Percentiles rank a stretch among this genome's conserved stretches.
Conservation (phyloP, 92 coral and sea anemone species). For the Heteractis magnifica region DNA sequence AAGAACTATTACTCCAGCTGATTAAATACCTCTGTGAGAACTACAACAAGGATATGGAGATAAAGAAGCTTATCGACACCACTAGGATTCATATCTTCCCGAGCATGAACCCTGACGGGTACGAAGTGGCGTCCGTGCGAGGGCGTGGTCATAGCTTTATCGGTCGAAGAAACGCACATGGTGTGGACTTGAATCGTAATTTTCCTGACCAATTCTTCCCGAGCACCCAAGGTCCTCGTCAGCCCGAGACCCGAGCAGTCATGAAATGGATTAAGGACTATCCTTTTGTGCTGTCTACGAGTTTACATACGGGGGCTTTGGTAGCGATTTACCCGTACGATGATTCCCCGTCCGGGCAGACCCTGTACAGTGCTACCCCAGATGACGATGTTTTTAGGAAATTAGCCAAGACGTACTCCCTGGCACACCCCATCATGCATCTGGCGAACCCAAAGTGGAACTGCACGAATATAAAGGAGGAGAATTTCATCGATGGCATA, state of each 20-base stretch:
- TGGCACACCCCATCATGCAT: conserved; percentile 94
- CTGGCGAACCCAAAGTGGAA: conserved; percentile 95
- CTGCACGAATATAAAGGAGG: conserved; percentile 69
- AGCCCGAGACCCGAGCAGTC: conserved; percentile 82
- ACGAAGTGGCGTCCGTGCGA: conserved; percentile 79
- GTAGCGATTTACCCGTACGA: conserved; percentile 97
- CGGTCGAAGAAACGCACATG: conserved; percentile 84
- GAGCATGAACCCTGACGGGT: conserved; percentile 96
- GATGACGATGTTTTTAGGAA: conserved; percentile 97
- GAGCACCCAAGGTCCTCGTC: conserved; percentile 84
- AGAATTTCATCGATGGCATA: conserved; percentile 93
- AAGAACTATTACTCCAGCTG: conserved; percentile 77
- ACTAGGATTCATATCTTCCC: conserved; percentile 91
- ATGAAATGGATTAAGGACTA: conserved; percentile 81
- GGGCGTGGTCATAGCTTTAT: conserved; percentile 58
- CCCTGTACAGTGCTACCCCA: conserved; percentile 96
- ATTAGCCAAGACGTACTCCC: conserved; percentile 86
- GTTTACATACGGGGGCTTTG: conserved; percentile 91
- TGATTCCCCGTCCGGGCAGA: conserved; percentile 98
- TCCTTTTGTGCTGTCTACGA: conserved; percentile 90
- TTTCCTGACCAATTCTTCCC: conserved; percentile 99
- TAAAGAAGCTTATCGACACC: conserved; percentile 67
- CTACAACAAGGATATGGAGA: conserved; percentile 56
- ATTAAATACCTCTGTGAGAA: conserved; percentile 83
- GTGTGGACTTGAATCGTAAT: conserved; percentile 92